Evolutionary conservation across 2,113 vertebrate species (phyloP), one percentile per base, ranked within the genome.

Genomic region (Tragelaphus imberbis): DNA sequence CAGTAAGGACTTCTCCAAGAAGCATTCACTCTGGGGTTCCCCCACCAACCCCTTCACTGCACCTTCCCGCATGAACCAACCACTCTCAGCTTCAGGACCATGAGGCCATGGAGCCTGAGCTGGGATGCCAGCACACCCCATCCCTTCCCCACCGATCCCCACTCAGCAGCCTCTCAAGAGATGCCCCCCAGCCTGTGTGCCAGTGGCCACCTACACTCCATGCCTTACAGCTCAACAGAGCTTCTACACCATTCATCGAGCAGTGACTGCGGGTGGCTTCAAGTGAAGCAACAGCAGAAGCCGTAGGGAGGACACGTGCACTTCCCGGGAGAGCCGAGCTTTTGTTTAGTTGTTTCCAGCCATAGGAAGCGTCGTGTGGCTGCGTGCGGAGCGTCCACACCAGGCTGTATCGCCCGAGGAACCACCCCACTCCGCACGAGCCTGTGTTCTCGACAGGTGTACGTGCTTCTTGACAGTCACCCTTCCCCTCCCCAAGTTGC

Each of bases 351-450:
- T 2, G 0, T 47, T 11, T 47, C 2, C 3, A 68, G 61, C 28
- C 59, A n/a, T 4, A 1, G 47, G 40, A 7, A 19, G 9, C 13
- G 0, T 19, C 6, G 0, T 16, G 19, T 1, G 25, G 6, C 71
- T 25, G 28, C 13, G 1, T 1, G 4, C 0, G 2, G 58, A 9
- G 14, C 5, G 0, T n/a, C 12, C 0, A 3, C 0, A 13, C 25
- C 19, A 23, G 44, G 33, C 75, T 17, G n/a, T 27, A 10, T 2
- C 5, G 14, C 0, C 56, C 11, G 9, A 17, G n/a, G 17, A 5
- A 11, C 16, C 9, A 51, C 15, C 47, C 28, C 1, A 21, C 49
- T 6, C 49, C 30, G 21, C 9, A 81, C 1, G 2, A 53, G 30
- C 30, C 0, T n/a, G 77, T 19, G 56, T 63, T 58, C 47, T 3